Conservation (phyloP, 2,888 invertebrate species). For the Hirtodrosophila duncani region DNA sequence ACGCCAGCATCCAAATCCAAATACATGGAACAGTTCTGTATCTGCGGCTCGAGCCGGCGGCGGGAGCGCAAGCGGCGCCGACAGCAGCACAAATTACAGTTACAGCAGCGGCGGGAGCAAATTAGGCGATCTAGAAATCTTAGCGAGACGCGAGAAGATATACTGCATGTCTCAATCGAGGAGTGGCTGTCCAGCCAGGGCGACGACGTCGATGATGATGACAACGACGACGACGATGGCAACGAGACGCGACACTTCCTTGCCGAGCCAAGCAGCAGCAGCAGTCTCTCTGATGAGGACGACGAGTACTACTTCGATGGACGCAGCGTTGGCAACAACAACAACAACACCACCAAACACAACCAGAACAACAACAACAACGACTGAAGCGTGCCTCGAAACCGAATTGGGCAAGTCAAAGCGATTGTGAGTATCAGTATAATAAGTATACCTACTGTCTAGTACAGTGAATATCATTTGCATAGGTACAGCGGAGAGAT, state of each 20-base stretch:
- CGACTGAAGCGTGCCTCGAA: slow-evolving; percentile 52
- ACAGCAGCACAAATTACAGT: slow-evolving; percentile 73
- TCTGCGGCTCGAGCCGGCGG: slow-evolving; percentile 80
- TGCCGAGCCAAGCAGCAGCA: slow-evolving; percentile 54
- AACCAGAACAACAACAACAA: slow-evolving; percentile 36
- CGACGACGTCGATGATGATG: slow-evolving; percentile 58
- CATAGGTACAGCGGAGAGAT: too few relatives aligned
- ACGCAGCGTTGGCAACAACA: slow-evolving; percentile 60
- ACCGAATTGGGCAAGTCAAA: slow-evolving; percentile 77
- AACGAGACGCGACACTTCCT: slow-evolving; percentile 55
- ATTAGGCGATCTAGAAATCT: slow-evolving; percentile 83
- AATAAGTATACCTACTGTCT: not conserved
- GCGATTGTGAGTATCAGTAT: slow-evolving; percentile 76
- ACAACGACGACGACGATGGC: slow-evolving; percentile 43
- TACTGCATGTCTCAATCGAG: slow-evolving; percentile 79
- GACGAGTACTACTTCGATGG: slow-evolving; percentile 78
- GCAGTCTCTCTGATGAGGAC: slow-evolving; percentile 75
- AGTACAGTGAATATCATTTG: not conserved
- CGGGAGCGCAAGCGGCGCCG: slow-evolving; percentile 72
- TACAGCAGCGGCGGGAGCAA: slow-evolving; percentile 77
- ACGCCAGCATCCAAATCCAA: slow-evolving; percentile 78
- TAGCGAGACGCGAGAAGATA: slow-evolving; percentile 80
- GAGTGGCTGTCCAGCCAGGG: slow-evolving; percentile 78
- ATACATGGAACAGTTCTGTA: slow-evolving; percentile 85
- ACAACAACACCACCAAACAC: slow-evolving; percentile 23